Evolutionary conservation across 1,140 invertebrate species (phyloP).

Genomic region (Drosophila nebulosa): DNA sequence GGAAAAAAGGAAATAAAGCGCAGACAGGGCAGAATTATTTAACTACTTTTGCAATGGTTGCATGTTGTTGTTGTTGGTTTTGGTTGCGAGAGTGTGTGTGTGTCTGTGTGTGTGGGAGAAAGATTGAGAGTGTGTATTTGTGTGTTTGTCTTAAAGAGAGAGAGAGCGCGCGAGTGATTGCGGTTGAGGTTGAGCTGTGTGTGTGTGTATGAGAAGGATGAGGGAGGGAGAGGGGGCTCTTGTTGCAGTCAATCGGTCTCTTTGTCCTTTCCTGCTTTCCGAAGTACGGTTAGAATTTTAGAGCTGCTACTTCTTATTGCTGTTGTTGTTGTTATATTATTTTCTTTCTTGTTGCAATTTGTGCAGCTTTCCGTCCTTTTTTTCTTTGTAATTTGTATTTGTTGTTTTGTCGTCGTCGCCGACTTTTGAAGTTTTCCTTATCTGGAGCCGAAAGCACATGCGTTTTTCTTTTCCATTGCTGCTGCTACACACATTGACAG

Average conservation of each 20-base stretch:
- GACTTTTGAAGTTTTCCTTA: slow-evolving; percentile 58
- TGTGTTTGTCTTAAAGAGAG: slow-evolving; percentile 12
- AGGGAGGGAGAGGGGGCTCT: slow-evolving; percentile 6
- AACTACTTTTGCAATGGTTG: slow-evolving; percentile 75
- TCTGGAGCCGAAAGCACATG: slow-evolving; percentile 57
- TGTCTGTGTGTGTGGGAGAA: slow-evolving; percentile 13
- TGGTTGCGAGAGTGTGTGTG: slow-evolving; percentile 24
- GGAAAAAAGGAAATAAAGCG: slow-evolving; percentile 77
- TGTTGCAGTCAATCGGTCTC: slow-evolving; percentile 5
- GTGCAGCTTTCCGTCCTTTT: slow-evolving; percentile 10
- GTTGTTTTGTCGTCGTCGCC: slow-evolving; percentile 34
- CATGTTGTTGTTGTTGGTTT: slow-evolving; percentile 64
- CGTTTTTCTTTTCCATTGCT: slow-evolving; percentile 69
- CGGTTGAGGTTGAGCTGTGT: not conserved
- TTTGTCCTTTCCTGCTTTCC: slow-evolving; percentile 4
- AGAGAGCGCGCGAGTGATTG: slow-evolving; percentile 10
- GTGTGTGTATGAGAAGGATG: not conserved
- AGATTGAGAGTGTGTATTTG: slow-evolving; percentile 3
- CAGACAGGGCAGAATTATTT: slow-evolving; percentile 79
- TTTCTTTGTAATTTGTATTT: slow-evolving; percentile 5
- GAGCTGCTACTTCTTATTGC: slow-evolving; percentile 1
- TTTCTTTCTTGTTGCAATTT: slow-evolving; percentile 25
- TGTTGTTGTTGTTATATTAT: not conserved
- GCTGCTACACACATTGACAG: slow-evolving; percentile 42
- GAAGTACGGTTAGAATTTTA: not conserved